Evolutionary conservation across 2,888 invertebrate species (phyloP), one percentile per base, ranked within the genome.

Genomic region (Cabera pusaria): DNA sequence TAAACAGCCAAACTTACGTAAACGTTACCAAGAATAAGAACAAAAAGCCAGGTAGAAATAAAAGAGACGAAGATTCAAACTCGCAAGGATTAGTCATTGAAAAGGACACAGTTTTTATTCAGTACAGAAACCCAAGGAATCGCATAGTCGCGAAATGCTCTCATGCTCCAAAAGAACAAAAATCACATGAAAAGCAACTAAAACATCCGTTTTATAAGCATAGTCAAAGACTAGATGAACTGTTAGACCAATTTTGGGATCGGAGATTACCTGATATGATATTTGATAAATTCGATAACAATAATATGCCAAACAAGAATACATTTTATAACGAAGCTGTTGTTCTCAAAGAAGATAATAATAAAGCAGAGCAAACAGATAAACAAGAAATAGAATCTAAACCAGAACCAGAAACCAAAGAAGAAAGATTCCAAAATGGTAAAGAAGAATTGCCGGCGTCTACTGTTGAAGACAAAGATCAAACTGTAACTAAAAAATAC

Each of bases 171-270:
- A 70, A 70, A 41, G 72, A 75, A 0, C 53, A 56, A 0, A 72
- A 73, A 23, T 53, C 64, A 0, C 72, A 78, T 10, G 81, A 82
- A 24, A 65, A 67, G 16, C 56, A 74, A 28, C 25, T 74, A 0
- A 79, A 76, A 17, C 75, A 82, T 52, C 80, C 82, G 0, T 83
- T 72, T 25, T 77, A 77, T 11, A 72, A 82, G 38, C 72, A 79
- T 16, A 64, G 71, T 0, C 76, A 81, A 48, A 56, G 64, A 17
- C 23, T 82, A 1, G 81, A 82, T n/a, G 64, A 78, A 6, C 23
- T 80, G 0, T 20, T 81, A 1, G 77, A 74, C 7, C 58, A 51
- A 3, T 59, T 78, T 28, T 26, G 74, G 1, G 63, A 69, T n/a
- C 71, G 61, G 14, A 67, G 65, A 10, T 5, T 72, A 5, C 67